Evolutionary conservation across 1,140 invertebrate species (phyloP).

Genomic region (Leptopilina clavipes): DNA sequence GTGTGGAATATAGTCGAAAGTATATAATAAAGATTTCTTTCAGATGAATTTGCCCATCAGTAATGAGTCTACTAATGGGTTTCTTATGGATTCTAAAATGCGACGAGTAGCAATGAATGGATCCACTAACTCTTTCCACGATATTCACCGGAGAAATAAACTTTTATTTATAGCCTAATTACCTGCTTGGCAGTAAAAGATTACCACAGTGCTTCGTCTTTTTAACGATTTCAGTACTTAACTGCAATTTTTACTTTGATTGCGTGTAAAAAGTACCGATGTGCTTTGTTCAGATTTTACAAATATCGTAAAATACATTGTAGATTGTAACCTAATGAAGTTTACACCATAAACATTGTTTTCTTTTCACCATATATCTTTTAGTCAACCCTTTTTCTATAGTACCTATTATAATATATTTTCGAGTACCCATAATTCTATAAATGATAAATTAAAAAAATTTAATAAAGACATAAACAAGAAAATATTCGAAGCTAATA

Average conservation of each 20-base stretch:
- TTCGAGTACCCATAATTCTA: neutral
- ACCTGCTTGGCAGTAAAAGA: neutral
- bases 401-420: too few relatives aligned
- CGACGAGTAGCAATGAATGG: neutral
- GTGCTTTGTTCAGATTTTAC: neutral
- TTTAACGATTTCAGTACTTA: neutral
- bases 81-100: neutral
- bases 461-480: neutral
- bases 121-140: neutral
- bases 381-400: too few relatives aligned
- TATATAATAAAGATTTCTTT: neutral
- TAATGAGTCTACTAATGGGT: neutral
- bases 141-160: neutral
- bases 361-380: too few relatives aligned
- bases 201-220: neutral
- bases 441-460: neutral
- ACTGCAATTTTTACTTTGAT: slow-evolving; percentile 18
- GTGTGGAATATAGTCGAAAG: too few relatives aligned
- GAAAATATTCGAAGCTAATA: neutral
- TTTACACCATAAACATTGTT: neutral
- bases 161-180: slow-evolving; percentile 12
- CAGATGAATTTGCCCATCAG: neutral
- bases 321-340: neutral
- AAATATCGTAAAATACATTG: neutral
- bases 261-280: neutral